Conservation (phyloP, 2,888 invertebrate species). For the Scelioninae gen. 1 region DNA sequence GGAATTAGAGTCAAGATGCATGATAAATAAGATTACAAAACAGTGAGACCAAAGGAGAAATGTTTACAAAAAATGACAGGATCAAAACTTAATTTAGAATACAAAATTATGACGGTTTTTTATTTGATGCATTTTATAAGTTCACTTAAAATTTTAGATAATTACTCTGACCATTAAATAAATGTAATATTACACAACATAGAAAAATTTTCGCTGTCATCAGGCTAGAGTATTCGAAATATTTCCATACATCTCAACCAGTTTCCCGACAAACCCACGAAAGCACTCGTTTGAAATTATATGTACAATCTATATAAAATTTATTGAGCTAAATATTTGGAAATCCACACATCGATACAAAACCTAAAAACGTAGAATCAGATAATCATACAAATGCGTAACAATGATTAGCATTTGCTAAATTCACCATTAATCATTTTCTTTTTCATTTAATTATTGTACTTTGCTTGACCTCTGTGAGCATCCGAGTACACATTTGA, state of each 20-base stretch:
- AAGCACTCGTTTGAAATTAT: slow-evolving; percentile 52
- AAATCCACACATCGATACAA: slow-evolving; percentile 65
- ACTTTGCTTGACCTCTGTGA: slow-evolving; percentile 72
- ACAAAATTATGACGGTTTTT: no score
- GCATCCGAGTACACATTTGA: slow-evolving; percentile 67
- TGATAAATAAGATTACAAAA: slow-evolving; percentile 6
- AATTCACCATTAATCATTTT: slow-evolving; percentile 49
- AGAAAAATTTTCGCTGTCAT: not conserved
- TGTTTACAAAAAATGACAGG: not conserved
- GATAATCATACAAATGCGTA: slow-evolving; percentile 58
- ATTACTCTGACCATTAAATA: slow-evolving; percentile 6
- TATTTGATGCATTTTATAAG: not conserved
- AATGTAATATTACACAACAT: no score
- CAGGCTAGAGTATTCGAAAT: not conserved
- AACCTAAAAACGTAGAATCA: slow-evolving; percentile 57
- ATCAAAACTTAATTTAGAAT: no score
- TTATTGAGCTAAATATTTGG: slow-evolving; percentile 56
- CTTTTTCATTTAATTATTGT: slow-evolving; percentile 67
- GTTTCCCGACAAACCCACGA: slow-evolving; percentile 38
- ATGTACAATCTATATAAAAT: slow-evolving; percentile 67
- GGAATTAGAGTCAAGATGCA: not conserved
- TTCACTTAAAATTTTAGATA: slow-evolving; percentile 3
- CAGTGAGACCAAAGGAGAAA: not conserved
- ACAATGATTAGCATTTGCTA: slow-evolving; percentile 58
- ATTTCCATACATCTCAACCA: slow-evolving; percentile 9